These are phyloP conservation scores for Lithophane ornitopus DNA, from an alignment of 2,888 invertebrate genomes.

Conservation along the genomic window DNA sequence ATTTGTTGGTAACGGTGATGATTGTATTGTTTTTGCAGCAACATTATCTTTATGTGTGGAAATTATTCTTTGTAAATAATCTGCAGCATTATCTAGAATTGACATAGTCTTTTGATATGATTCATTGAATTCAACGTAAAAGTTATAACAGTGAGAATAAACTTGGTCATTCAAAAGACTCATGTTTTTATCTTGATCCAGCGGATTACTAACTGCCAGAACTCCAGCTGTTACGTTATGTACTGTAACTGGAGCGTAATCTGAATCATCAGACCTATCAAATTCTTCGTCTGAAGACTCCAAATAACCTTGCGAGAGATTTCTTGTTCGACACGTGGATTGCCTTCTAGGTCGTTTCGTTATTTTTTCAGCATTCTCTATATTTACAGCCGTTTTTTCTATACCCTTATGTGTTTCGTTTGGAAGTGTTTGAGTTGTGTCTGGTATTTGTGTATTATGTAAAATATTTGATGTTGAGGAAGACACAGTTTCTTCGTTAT, in stretches of 20 bases:
- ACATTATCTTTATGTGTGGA: neutral
- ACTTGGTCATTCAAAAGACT: neutral
- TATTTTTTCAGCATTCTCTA: neutral
- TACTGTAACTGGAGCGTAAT: neutral
- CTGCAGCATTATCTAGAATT: constrained; percentile 22
- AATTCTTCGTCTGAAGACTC: constrained; percentile 13
- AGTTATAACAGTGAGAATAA: constrained; percentile 21
- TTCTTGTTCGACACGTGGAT: neutral
- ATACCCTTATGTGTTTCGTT: neutral
- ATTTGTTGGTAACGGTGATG: neutral
- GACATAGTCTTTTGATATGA: constrained; percentile 33
- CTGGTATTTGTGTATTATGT: neutral
- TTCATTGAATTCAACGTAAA: constrained; percentile 31
- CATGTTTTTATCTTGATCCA: neutral
- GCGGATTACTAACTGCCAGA: neutral
- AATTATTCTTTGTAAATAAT: constrained; percentile 27
- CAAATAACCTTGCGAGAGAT: neutral
- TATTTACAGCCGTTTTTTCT: neutral
- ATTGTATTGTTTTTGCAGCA: neutral
- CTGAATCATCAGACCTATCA: constrained; percentile 19
- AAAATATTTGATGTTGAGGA: neutral
- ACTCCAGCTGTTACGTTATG: neutral
- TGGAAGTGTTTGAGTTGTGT: neutral
- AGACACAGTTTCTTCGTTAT: neutral
- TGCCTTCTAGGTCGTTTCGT: constrained; percentile 12